Evolutionary conservation across 1,140 invertebrate species (phyloP).

Genomic region (Heterodera schachtii): DNA sequence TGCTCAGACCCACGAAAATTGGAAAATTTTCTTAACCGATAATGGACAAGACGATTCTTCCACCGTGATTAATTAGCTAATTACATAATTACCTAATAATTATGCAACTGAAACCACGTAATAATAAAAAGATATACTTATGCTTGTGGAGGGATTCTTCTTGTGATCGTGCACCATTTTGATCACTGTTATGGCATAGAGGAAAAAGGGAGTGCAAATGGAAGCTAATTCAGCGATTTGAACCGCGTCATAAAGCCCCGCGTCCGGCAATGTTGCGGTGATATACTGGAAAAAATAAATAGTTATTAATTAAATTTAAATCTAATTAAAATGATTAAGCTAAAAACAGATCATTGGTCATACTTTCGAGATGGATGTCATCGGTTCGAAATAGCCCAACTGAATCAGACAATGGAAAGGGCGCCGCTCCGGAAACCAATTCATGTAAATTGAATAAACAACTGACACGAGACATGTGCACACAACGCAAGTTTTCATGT

Average conservation of each 20-base stretch:
- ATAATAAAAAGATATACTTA: not conserved
- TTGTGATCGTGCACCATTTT: constrained; percentile 17
- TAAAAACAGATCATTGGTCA: not conserved
- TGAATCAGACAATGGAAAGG: constrained; percentile 27
- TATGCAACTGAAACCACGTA: too few relatives aligned
- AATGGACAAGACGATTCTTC: too few relatives aligned
- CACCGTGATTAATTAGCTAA: too few relatives aligned
- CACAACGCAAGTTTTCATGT: constrained; percentile 2
- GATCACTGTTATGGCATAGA: constrained; percentile 5
- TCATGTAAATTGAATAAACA: constrained; percentile 24
- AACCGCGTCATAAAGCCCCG: constrained; percentile 15
- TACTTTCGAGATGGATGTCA: constrained; percentile 9
- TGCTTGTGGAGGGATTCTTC: not conserved
- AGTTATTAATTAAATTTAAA: too few relatives aligned
- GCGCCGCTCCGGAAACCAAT: constrained; percentile 13
- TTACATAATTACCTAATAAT: too few relatives aligned
- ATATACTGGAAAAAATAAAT: not conserved
- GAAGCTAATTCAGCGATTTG: not conserved
- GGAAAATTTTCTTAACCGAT: too few relatives aligned
- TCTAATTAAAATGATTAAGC: too few relatives aligned
- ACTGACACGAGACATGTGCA: not conserved
- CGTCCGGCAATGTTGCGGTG: constrained; percentile 14
- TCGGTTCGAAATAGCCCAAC: constrained; percentile 22
- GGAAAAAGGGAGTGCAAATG: constrained; percentile 17
- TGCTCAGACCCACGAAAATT: too few relatives aligned